Conservation (phyloP, 2,888 invertebrate genomes). For the Phengaris arion region DNA sequence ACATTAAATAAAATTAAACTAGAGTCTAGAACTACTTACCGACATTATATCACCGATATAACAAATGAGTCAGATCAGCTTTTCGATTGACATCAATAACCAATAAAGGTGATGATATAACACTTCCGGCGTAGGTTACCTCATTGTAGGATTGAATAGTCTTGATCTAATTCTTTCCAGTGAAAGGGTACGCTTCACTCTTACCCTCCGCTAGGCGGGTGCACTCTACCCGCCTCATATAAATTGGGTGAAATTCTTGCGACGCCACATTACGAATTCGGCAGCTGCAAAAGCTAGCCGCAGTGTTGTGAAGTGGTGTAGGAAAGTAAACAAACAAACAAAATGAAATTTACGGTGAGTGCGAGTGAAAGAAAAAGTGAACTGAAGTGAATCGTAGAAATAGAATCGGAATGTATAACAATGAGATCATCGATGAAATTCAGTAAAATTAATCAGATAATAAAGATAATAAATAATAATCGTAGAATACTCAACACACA, state of each 20-base stretch:
- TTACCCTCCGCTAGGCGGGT: conserved; percentile 70
- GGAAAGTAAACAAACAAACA: conserved; percentile 59
- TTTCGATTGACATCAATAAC: conserved; percentile 48
- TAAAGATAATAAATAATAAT: background rate
- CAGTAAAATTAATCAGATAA: background rate
- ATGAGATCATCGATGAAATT: background rate
- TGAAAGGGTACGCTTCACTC: conserved; percentile 77
- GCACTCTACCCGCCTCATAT: conserved; percentile 67
- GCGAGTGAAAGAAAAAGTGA: conserved; percentile 46
- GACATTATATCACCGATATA: conserved; percentile 4
- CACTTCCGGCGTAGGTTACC: conserved; percentile 67
- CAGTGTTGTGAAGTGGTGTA: conserved; percentile 51
- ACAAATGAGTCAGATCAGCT: conserved; percentile 24
- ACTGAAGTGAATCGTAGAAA: conserved; percentile 31
- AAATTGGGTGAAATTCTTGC: conserved; percentile 75
- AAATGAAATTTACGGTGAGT: conserved; percentile 80
- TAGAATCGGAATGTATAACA: conserved; percentile 4
- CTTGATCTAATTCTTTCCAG: conserved; percentile 76
- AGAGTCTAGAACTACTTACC: background rate
- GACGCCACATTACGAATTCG: conserved; percentile 78
- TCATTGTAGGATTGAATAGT: conserved; percentile 72
- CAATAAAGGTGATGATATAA: conserved; percentile 68
- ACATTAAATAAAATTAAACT: conserved; percentile 10
- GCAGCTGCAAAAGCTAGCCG: conserved; percentile 70
- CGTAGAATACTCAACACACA: background rate